Percentiles rank a stretch among this genome's conserved stretches.
phyloP scores from a whole-genome alignment of 2,888 invertebrate genomes.

The Parnassius glacialis region DNA sequence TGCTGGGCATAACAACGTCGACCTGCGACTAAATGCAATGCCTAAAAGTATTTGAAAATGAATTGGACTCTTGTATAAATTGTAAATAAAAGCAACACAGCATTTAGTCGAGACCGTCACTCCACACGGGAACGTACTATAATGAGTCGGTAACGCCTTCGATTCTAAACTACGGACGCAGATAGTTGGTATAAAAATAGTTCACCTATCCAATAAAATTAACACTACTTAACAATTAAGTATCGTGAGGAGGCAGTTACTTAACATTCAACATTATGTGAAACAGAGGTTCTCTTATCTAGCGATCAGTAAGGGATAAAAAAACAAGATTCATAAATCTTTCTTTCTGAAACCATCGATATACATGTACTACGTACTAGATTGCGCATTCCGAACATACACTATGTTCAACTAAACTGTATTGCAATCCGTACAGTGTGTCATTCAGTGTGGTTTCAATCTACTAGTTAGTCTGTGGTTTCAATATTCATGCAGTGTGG shows the following conservation, averaged over 20 bases:
- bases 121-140: constrained; percentile 51
- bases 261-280: constrained; percentile 17
- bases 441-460: too few species aligned
- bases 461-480: too few species aligned
- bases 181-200: constrained; percentile 78
- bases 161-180: constrained; percentile 69
- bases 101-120: constrained; percentile 51
- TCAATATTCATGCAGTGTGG: too few species aligned
- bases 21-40: constrained; percentile 47
- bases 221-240: constrained; percentile 79
- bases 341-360: too few species aligned
- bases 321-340: constrained; percentile 5
- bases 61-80: constrained; percentile 28
- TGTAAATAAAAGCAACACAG: constrained; percentile 34
- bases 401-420: too few species aligned
- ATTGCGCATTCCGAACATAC: too few species aligned
- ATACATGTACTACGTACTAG: too few species aligned
- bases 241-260: constrained; percentile 65
- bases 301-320: neutral
- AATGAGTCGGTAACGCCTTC: constrained; percentile 69
- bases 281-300: neutral
- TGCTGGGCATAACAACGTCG: constrained; percentile 66
- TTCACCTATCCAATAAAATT: constrained; percentile 79
- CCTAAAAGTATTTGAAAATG: constrained; percentile 28
- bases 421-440: too few species aligned